Percentiles rank a stretch among this genome's conserved stretches.
phyloP scores from a whole-genome alignment of 2,888 invertebrate genomes.

The Eurytoma adleriae region DNA sequence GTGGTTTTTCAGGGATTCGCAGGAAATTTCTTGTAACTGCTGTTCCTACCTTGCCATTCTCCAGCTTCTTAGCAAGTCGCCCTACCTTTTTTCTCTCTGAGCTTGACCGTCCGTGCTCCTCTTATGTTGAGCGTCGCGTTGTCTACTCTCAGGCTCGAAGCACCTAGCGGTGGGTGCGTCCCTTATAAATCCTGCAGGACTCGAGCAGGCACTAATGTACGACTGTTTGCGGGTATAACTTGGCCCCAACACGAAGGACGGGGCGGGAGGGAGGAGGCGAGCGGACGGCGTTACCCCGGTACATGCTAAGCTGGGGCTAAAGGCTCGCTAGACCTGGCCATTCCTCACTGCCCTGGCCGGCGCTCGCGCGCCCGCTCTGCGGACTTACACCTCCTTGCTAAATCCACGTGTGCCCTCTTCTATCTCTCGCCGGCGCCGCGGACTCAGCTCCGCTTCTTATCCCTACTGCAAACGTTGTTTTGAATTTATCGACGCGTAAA shows the following conservation, averaged over 20 bases:
- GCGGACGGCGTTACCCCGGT: slow-evolving; percentile 72
- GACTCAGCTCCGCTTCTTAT: slow-evolving; percentile 74
- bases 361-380: slow-evolving; percentile 61
- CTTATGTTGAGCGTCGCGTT: slow-evolving; percentile 31
- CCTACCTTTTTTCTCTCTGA: background rate
- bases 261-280: slow-evolving; percentile 61
- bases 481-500: slow-evolving; percentile 72
- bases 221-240: slow-evolving; percentile 77
- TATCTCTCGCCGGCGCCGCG: slow-evolving; percentile 54
- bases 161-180: slow-evolving; percentile 12
- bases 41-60: background rate
- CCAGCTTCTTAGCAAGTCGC: background rate
- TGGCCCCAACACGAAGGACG: slow-evolving; percentile 75
- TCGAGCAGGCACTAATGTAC: slow-evolving; percentile 75
- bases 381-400: slow-evolving; percentile 67
- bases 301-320: slow-evolving; percentile 75
- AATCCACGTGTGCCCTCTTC: slow-evolving; percentile 36
- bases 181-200: slow-evolving; percentile 73
- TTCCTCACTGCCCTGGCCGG: slow-evolving; percentile 72
- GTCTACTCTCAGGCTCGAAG: background rate
- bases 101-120: slow-evolving; percentile 8
- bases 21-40: too few species aligned
- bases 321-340: slow-evolving; percentile 75
- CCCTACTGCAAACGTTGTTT: slow-evolving; percentile 71
- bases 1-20: too few species aligned